These are phyloP conservation scores for Antheraea pernyi DNA, from an alignment of 1,140 invertebrate species.

Conservation along the genomic window DNA sequence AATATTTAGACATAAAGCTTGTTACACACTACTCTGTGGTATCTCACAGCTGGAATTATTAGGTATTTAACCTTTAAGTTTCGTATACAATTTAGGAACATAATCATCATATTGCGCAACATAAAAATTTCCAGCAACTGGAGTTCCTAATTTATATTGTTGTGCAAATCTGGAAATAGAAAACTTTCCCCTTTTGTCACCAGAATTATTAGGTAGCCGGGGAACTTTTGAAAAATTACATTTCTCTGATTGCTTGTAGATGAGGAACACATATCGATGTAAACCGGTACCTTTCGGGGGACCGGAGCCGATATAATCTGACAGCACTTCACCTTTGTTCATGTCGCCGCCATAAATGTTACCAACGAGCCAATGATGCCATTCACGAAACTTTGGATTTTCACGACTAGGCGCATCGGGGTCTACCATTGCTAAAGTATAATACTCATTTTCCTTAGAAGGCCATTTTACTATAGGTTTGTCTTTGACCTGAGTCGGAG, in stretches of 20 bases:
- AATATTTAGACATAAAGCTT: slow-evolving; percentile 28
- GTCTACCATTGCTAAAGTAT: slow-evolving; percentile 92
- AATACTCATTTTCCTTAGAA: slow-evolving; percentile 75
- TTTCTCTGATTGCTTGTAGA: slow-evolving; percentile 57
- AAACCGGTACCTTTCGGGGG: slow-evolving; percentile 91
- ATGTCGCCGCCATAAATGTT: slow-evolving; percentile 92
- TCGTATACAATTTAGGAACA: slow-evolving; percentile 63
- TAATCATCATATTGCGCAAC: slow-evolving; percentile 68
- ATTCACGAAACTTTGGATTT: slow-evolving; percentile 90
- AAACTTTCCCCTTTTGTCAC: slow-evolving; percentile 66
- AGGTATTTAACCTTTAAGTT: slow-evolving; percentile 50
- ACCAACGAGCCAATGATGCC: slow-evolving; percentile 95
- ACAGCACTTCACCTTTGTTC: slow-evolving; percentile 85
- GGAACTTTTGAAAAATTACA: slow-evolving; percentile 39
- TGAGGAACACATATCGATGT: slow-evolving; percentile 83
- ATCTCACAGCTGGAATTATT: too few relatives aligned
- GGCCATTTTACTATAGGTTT: slow-evolving; percentile 60
- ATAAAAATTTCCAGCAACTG: slow-evolving; percentile 65
- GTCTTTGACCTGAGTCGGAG: slow-evolving; percentile 68
- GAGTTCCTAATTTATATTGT: slow-evolving; percentile 53
- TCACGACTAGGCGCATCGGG: slow-evolving; percentile 93
- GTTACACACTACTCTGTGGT: slow-evolving; percentile 16
- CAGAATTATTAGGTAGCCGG: slow-evolving; percentile 46
- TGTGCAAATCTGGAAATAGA: slow-evolving; percentile 61
- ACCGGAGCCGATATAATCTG: slow-evolving; percentile 91